Evolutionary conservation across 1,140 invertebrate genomes (phyloP), one percentile per base, ranked within the genome.

Genomic region (Drosophila takahashii): DNA sequence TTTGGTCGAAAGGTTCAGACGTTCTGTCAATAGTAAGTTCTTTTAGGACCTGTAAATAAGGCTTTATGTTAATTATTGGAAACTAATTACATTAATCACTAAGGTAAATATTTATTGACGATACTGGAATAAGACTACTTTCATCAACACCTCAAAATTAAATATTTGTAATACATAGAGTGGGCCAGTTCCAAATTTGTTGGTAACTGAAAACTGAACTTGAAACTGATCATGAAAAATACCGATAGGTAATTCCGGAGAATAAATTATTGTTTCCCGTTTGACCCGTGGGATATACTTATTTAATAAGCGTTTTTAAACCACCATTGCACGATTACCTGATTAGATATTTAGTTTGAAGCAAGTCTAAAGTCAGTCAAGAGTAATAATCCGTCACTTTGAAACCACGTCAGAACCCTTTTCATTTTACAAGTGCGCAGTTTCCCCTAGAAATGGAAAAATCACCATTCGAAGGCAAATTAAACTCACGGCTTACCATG

Each of bases 361-460:
- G 61, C 47, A 42, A 56, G 50, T 64, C 53, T 59, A 57, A 72
- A 56, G 66, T 57, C 56, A 77, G 81, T 64, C 60, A 65, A 50
- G 52, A 26, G 71, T 51, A 75, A 83, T 71, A 84, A 83, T 77
- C 54, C 60, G 13, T 13, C 18, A 54, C 9, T 48, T 73, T 58
- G 41, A 29, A 13, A 13, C 9, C 34, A 42, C 37, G 56, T 56
- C 18, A 41, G 47, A 53, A 47, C 39, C 41, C n/a, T 29, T 51
- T 34, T 9, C 16, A 32, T 37, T 32, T 47, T 5, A 32, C 27
- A 69, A 69, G 16, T 70, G 62, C 66, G 66, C 66, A 70, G 36
- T 67, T 62, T 44, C 13, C 11, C 11, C 15, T 13, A n/a, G 32
- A 67, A 54, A 15, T 26, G 13, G 15, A 15, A 47, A 47, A 56